Evolutionary conservation across 2,888 invertebrate species (phyloP), one percentile per base, ranked within the genome.

Genomic region (Scaptomyza cyrtandrae): DNA sequence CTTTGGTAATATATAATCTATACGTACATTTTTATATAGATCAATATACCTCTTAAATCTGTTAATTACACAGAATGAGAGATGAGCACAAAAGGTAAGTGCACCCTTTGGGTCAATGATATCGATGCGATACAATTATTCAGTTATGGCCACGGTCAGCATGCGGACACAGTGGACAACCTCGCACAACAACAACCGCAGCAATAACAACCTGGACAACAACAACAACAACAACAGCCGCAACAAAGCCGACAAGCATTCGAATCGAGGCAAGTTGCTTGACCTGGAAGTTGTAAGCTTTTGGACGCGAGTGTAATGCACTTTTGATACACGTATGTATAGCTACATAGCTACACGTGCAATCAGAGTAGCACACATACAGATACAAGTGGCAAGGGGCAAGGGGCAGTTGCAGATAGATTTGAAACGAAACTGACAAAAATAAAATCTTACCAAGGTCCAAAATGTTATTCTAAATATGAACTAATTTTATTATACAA

Each of bases 31-130:
- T 24, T 1, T 24, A 24, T 24, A 24, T 24, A 24, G 24, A 24
- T 29, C 29, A 29, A 29, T 0, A 9, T 10, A 14, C 24, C 11
- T 13, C 13, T 16, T 13, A 2, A 9, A 16, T 0, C n/a, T 6
- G 6, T 9, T 5, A 13, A 9, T 5, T 6, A 9, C 16, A 19
- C 33, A 10, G 48, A 16, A 29, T 29, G 29, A 71, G 19, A 19
- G 19, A 57, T 61, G 53, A 71, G 60, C n/a, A 45, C 65, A 85
- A 19, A 19, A 85, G 85, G 85, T 85, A 84, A 85, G 62, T 86
- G 85, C 86, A 84, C 85, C 74, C 78, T 69, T 69, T 75, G 78
- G 86, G 85, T 85, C 85, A 86, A 79, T 80, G 86, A 73, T 74
- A 78, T 83, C 62, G 53, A 48, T 58, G 60, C 56, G 55, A 48